Percentiles rank a stretch among this genome's conserved stretches.
These are phyloP conservation scores for Chymomyza amoena DNA, from an alignment of 2,888 invertebrate genomes.

Conservation along the genomic window DNA sequence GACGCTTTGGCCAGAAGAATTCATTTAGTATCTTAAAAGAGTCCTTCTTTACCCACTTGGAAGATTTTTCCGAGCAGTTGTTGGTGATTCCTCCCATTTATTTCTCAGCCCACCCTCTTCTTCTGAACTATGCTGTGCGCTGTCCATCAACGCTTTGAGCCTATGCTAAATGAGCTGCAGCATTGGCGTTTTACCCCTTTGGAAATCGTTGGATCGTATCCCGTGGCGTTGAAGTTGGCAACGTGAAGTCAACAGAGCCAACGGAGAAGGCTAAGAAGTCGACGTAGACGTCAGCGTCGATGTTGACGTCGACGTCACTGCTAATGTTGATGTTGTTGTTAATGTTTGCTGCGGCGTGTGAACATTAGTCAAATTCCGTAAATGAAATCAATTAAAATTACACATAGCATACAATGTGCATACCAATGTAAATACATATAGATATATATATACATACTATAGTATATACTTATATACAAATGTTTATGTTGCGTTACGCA, in stretches of 20 bases:
- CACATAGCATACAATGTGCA: conserved; percentile 47
- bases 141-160: conserved; percentile 57
- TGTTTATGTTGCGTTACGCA: conserved; percentile 59
- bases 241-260: neutral
- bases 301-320: neutral
- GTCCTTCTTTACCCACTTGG: too few species aligned
- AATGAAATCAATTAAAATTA: conserved; percentile 67
- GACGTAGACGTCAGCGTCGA: neutral
- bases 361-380: conserved; percentile 60
- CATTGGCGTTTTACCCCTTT: neutral
- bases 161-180: conserved; percentile 54
- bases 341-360: conserved; percentile 28
- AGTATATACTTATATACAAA: neutral
- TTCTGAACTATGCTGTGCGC: conserved; percentile 23
- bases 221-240: neutral
- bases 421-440: conserved; percentile 9
- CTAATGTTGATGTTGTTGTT: neutral
- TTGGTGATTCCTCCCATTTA: too few species aligned
- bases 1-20: too few species aligned
- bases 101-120: too few species aligned
- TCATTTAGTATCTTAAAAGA: too few species aligned
- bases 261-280: neutral
- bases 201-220: neutral
- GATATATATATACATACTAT: neutral
- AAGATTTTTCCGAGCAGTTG: too few species aligned